phyloP scores from a whole-genome alignment of 2,797 vertebrate genomes.

The Lagocephalus sceleratus region DNA sequence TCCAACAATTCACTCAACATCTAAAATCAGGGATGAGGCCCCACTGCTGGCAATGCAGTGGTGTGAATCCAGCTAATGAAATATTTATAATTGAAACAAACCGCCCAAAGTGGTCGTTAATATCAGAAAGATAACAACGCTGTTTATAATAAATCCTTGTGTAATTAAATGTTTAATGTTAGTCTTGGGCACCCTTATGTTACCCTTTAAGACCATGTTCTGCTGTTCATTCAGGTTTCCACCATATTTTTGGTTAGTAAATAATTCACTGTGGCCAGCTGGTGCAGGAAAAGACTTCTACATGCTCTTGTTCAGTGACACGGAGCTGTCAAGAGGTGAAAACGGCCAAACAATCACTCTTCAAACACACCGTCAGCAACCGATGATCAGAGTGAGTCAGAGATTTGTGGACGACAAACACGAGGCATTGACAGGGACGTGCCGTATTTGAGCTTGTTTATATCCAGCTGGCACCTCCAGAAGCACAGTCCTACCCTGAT shows the following conservation, averaged over 20 bases:
- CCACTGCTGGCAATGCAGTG: too few species aligned
- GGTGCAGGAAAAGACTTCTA: slow-evolving; percentile 29
- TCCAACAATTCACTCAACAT: too few species aligned
- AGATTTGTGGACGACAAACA: too few species aligned
- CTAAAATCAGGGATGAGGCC: too few species aligned
- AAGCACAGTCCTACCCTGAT: slow-evolving; percentile 37
- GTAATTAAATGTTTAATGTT: not conserved
- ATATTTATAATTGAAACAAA: too few species aligned
- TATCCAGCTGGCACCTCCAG: not conserved
- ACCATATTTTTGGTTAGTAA: slow-evolving; percentile 33
- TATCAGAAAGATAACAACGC: too few species aligned
- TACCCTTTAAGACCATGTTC: slow-evolving; percentile 7
- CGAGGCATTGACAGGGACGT: not conserved
- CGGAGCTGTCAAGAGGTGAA: slow-evolving; percentile 2
- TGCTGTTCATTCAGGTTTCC: slow-evolving; percentile 10
- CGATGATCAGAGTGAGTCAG: not conserved
- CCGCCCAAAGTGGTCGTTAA: too few species aligned
- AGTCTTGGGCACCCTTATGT: not conserved
- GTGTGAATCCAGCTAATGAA: too few species aligned
- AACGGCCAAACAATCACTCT: not conserved
- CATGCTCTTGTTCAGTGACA: slow-evolving; percentile 29
- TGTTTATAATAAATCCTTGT: too few species aligned
- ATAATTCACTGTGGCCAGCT: slow-evolving; percentile 47
- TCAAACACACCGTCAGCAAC: not conserved
- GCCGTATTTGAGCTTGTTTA: slow-evolving; percentile 7